Evolutionary conservation across 2,797 vertebrate species (phyloP).

Genomic region (Prionace glauca): DNA sequence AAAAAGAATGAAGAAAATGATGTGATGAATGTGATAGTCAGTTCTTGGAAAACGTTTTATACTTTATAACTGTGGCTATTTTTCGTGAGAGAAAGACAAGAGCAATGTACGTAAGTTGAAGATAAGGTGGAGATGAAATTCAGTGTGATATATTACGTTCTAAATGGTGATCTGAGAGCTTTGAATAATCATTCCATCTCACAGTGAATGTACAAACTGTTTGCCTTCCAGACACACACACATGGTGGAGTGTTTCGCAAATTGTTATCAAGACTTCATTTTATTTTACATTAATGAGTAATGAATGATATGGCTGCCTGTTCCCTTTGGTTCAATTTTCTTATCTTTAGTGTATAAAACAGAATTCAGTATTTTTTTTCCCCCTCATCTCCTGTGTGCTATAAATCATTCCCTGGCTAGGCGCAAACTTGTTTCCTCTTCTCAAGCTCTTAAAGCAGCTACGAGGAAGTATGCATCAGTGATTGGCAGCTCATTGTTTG

Average conservation of each 20-base stretch:
- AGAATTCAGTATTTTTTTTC: background rate
- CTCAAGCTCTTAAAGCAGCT: background rate
- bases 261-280: background rate
- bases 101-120: background rate
- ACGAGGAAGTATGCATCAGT: background rate
- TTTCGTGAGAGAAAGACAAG: background rate
- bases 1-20: background rate
- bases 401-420: conserved; percentile 12
- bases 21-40: background rate
- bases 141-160: background rate
- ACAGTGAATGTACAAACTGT: background rate
- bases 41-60: background rate
- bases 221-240: background rate
- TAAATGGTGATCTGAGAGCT: background rate
- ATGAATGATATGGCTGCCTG: conserved; percentile 1
- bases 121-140: background rate
- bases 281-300: background rate
- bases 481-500: background rate
- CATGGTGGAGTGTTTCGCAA: background rate
- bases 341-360: background rate
- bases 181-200: background rate
- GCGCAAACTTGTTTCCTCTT: background rate
- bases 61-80: background rate
- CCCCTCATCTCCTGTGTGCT: background rate
- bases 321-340: background rate